Base-by-base conservation (phyloP, 2,888 invertebrate genomes). In the Plusia festucae region DNA sequence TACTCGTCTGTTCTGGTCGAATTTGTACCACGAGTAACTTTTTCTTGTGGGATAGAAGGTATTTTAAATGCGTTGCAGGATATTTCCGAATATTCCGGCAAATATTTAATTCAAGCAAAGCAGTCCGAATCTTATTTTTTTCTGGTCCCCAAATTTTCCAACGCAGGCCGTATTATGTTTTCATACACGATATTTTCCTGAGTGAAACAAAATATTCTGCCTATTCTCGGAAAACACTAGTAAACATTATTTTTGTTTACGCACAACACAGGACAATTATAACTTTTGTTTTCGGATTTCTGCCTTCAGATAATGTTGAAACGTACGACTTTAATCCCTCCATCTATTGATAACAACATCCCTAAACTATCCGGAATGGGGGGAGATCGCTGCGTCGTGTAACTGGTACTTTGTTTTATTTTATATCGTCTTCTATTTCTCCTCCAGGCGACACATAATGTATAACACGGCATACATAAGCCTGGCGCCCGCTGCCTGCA, bases 401-500 rank as follows among this genome's bases (percentile, higher is more conserved):
- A 49, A 70, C 53, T 57, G 55, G 22, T 56, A 75, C 57, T 70
- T 68, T 61, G 70, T 74, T 74, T 74, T 74, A 57, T 75, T 70
- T 75, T 64, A 74, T 69, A 60, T 53, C 53, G 69, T 68, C 59
- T 20, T 53, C 18, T 56, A 60, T 73, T 70, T 68, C 75, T 59
- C 60, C 52, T 63, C 27, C 7, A 52, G 16, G 63, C 22, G 30
- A 27, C 53, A 32, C 63, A 34, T 53, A 55, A 65, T 70, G 70
- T 75, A 62, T 70, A 7, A 46, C 57, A 49, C 51, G 20, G 51
- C 44, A 53, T 53, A 34, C 11, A 18, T 40, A 53, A 27, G 18
- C 30, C 46, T 6, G n/a, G 15, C 15, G n/a, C 40, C 15, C 40
- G 13, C 30, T 30, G 34, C 40, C 40, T 40, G 40, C 40, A 40